These are phyloP conservation scores for Pseudococcus longispinus DNA, from an alignment of 2,888 invertebrate species.

Conservation along the genomic window DNA sequence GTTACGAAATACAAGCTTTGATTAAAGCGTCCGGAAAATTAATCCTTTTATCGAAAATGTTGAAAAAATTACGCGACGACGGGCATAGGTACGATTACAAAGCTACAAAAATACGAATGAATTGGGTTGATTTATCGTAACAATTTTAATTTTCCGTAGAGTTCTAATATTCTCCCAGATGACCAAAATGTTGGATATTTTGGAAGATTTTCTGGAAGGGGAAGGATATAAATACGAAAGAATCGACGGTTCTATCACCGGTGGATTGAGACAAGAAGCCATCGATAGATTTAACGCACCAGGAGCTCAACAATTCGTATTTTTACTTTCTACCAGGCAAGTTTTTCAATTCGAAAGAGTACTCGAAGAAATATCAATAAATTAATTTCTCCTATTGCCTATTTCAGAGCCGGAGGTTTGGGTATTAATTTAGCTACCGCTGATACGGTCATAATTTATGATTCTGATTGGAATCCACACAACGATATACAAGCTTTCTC, in stretches of 20 bases:
- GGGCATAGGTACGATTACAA: slow-evolving; percentile 72
- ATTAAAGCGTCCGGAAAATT: slow-evolving; percentile 96
- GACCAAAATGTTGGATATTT: slow-evolving; percentile 99
- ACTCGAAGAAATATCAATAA: slow-evolving; percentile 1
- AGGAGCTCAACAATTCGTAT: slow-evolving; percentile 94
- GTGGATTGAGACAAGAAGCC: slow-evolving; percentile 93
- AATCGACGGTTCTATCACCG: slow-evolving; percentile 98
- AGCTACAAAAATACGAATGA: neutral
- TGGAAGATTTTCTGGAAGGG: slow-evolving; percentile 98
- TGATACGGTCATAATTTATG: slow-evolving; percentile 98
- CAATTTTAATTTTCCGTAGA: slow-evolving; percentile 64
- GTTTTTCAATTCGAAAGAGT: neutral
- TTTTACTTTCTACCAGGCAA: slow-evolving; percentile 85
- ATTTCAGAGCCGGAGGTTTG: slow-evolving; percentile 84
- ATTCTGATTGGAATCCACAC: slow-evolving; percentile 99
- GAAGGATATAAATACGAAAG: slow-evolving; percentile 98
- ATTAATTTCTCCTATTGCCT: neutral
- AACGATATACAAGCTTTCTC: slow-evolving; percentile 99
- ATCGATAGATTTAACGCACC: slow-evolving; percentile 99
- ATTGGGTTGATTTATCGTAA: neutral
- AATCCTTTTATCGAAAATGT: slow-evolving; percentile 91
- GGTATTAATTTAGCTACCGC: slow-evolving; percentile 99
- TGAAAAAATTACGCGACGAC: slow-evolving; percentile 84
- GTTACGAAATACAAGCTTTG: slow-evolving; percentile 88
- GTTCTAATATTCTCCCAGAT: slow-evolving; percentile 99